Evolutionary conservation across 2,888 invertebrate species (phyloP).

Genomic region (Rhamnusium bicolor): DNA sequence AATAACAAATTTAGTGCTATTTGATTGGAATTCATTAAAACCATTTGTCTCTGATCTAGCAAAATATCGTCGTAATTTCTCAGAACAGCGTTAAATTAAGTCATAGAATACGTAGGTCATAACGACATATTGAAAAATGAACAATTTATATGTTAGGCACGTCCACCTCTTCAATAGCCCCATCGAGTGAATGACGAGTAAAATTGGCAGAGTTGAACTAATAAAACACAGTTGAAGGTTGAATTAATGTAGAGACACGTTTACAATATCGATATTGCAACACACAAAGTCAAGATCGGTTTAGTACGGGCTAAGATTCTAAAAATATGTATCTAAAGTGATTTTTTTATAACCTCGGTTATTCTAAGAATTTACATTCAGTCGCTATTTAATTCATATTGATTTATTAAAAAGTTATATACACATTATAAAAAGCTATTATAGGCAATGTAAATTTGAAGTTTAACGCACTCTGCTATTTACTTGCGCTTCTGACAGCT

Average conservation of each 20-base stretch:
- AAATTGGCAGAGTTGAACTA: conserved; percentile 54
- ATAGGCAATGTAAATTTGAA: too few relatives aligned
- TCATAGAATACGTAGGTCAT: neutral
- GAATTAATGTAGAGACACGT: conserved; percentile 51
- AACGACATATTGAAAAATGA: conserved; percentile 14
- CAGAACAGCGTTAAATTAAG: conserved; percentile 11
- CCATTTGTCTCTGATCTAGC: neutral
- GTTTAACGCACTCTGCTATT: too few relatives aligned
- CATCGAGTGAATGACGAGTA: conserved; percentile 27
- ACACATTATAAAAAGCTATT: too few relatives aligned
- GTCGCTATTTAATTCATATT: neutral
- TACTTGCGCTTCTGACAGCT: too few relatives aligned
- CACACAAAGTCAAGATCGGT: conserved; percentile 32
- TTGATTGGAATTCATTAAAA: neutral
- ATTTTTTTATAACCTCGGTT: neutral
- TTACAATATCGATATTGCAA: conserved; percentile 26
- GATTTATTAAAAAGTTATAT: too few relatives aligned
- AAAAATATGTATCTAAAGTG: neutral
- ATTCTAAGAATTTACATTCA: neutral
- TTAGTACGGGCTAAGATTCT: conserved; percentile 2
- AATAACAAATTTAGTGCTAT: neutral
- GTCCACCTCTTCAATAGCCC: conserved; percentile 22
- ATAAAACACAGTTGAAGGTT: conserved; percentile 61
- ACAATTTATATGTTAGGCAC: conserved; percentile 21
- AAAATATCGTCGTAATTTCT: neutral